Evolutionary conservation across 1,140 invertebrate genomes (phyloP).

Genomic region (Probaryconus sp.): DNA sequence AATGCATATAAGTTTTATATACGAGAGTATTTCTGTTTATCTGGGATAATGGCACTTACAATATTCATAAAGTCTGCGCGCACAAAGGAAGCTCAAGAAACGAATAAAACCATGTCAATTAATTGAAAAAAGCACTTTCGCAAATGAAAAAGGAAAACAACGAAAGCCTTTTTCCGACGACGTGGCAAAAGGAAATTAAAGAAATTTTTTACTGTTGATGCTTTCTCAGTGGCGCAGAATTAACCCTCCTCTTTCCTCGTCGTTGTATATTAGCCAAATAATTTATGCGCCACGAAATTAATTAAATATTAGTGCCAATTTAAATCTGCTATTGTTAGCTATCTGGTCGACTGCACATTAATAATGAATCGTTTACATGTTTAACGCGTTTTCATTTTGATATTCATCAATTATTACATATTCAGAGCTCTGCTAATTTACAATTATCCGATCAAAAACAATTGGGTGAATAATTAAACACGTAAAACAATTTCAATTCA

Average conservation of each 20-base stretch:
- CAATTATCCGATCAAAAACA: constrained; percentile 22
- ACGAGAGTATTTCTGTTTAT: not conserved
- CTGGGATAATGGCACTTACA: not conserved
- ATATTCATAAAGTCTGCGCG: not conserved
- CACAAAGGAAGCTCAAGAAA: not conserved
- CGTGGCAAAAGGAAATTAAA: not conserved
- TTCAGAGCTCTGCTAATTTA: constrained; percentile 3
- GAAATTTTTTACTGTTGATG: not conserved
- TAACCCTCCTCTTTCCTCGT: not conserved
- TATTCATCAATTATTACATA: constrained; percentile 6
- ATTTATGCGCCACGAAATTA: constrained; percentile 7
- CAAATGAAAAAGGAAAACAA: not conserved
- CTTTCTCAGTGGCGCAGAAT: not conserved
- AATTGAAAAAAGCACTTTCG: not conserved
- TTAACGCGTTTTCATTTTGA: constrained; percentile 6
- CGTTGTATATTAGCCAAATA: not conserved
- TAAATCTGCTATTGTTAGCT: not conserved
- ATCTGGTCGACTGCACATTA: not conserved
- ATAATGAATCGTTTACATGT: constrained; percentile 15
- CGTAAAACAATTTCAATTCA: constrained; percentile 4
- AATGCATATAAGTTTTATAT: not conserved
- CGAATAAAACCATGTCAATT: not conserved
- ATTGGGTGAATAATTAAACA: constrained; percentile 14
- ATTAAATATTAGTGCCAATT: constrained; percentile 15
- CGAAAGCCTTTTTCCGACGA: not conserved